Percentiles rank a stretch among this genome's conserved stretches.
Evolutionary conservation across 2,113 vertebrate genomes (phyloP).

Genomic region (Chiloscyllium plagiosum): DNA sequence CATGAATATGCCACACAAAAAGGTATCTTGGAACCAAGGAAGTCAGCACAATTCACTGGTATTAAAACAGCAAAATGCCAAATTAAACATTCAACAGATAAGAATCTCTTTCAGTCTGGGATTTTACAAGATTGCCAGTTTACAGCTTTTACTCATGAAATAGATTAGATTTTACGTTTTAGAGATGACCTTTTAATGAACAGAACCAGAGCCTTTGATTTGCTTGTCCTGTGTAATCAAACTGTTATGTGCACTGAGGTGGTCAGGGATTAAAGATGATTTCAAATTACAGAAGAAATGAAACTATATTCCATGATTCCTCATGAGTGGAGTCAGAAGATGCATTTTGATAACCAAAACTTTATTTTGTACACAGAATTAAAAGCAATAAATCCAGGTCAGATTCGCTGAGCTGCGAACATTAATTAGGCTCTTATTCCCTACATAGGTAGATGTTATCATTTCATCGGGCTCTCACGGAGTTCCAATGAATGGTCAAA

Average conservation of each 20-base stretch:
- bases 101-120: not conserved
- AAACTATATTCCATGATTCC: conserved; percentile 25
- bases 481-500: not conserved
- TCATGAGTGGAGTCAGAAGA: not conserved
- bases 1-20: not conserved
- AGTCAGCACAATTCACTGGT: not conserved
- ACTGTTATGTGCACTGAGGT: not conserved
- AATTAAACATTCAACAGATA: not conserved
- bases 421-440: not conserved
- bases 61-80: not conserved
- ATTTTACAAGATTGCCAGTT: not conserved
- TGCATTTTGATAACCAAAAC: not conserved
- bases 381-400: not conserved
- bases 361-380: not conserved
- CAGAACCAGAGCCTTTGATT: not conserved
- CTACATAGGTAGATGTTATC: not conserved
- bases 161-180: not conserved
- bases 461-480: not conserved
- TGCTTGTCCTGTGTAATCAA: not conserved
- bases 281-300: not conserved
- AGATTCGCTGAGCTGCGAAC: too few species aligned
- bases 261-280: not conserved
- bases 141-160: not conserved
- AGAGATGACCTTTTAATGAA: not conserved
- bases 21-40: not conserved